Evolutionary conservation across 1,140 invertebrate species (phyloP).

Genomic region (Zaprionus lachaisei): DNA sequence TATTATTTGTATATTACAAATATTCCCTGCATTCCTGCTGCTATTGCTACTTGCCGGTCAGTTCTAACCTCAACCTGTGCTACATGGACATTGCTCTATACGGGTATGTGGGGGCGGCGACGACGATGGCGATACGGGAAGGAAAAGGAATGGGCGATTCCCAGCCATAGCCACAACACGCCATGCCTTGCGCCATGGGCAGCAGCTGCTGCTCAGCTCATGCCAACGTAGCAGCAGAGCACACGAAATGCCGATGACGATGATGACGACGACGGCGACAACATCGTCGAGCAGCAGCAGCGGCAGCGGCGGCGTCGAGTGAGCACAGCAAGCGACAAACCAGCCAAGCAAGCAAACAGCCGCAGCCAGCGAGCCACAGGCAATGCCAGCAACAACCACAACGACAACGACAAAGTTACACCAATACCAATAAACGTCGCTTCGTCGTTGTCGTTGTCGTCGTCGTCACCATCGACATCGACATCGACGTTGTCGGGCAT

Average conservation of each 20-base stretch:
- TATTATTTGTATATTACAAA: constrained; percentile 31
- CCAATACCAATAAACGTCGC: constrained; percentile 56
- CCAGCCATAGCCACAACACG: constrained; percentile 22
- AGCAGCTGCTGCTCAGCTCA: constrained; percentile 26
- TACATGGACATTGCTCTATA: not conserved
- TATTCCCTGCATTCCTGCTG: not conserved
- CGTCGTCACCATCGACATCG: constrained; percentile 21
- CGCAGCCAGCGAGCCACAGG: constrained; percentile 49
- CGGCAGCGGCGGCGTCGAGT: constrained; percentile 6
- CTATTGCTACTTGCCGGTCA: constrained; percentile 27
- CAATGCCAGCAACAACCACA: constrained; percentile 50
- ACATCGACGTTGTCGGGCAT: constrained; percentile 37
- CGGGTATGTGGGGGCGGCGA: not conserved
- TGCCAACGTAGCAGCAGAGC: constrained; percentile 42
- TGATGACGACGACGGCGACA: constrained; percentile 20
- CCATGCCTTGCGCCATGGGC: constrained; percentile 22
- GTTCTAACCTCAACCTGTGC: constrained; percentile 42
- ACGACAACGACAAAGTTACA: constrained; percentile 54
- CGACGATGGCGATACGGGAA: constrained; percentile 5
- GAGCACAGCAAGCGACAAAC: constrained; percentile 43
- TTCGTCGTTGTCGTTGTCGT: constrained; percentile 36
- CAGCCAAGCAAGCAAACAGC: constrained; percentile 47
- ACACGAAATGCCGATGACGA: constrained; percentile 46
- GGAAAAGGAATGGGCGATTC: constrained; percentile 36
- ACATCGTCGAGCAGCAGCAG: constrained; percentile 19